These are phyloP conservation scores for Hypothenemus hampei DNA, from an alignment of 1,140 invertebrate genomes.

Conservation along the genomic window DNA sequence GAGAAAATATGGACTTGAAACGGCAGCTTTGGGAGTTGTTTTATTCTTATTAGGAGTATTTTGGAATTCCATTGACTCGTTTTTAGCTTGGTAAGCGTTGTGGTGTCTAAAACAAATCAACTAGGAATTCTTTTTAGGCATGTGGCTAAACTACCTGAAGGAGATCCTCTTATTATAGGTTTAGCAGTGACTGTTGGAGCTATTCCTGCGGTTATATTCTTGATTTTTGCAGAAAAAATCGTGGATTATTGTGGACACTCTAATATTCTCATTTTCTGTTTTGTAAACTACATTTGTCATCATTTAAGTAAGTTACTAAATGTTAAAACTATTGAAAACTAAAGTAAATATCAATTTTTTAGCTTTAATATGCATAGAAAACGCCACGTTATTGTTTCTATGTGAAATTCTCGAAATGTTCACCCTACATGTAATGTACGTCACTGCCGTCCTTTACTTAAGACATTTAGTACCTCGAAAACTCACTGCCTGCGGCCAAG, in stretches of 20 bases:
- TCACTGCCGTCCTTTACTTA: slow-evolving; percentile 76
- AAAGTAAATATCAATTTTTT: slow-evolving; percentile 8
- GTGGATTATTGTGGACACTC: slow-evolving; percentile 81
- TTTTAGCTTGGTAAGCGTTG: slow-evolving; percentile 56
- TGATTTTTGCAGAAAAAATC: slow-evolving; percentile 73
- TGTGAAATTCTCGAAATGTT: slow-evolving; percentile 75
- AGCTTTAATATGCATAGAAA: slow-evolving; percentile 60
- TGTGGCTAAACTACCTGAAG: slow-evolving; percentile 51
- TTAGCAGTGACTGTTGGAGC: slow-evolving; percentile 61
- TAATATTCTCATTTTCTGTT: slow-evolving; percentile 74
- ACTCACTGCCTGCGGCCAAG: slow-evolving; percentile 76
- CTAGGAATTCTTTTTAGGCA: slow-evolving; percentile 47
- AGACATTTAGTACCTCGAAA: slow-evolving; percentile 73
- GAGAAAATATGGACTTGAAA: slow-evolving; percentile 66
- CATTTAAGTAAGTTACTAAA: slow-evolving; percentile 54
- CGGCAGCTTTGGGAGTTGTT: slow-evolving; percentile 61
- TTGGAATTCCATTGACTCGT: slow-evolving; percentile 74
- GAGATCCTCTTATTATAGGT: slow-evolving; percentile 58
- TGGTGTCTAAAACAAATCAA: not conserved
- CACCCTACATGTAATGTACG: slow-evolving; percentile 77
- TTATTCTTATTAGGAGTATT: slow-evolving; percentile 66
- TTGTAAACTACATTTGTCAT: slow-evolving; percentile 71
- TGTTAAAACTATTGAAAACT: not conserved
- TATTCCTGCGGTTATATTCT: slow-evolving; percentile 62
- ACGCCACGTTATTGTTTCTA: slow-evolving; percentile 61